Base-by-base conservation (phyloP, 2,888 invertebrate species). In the Trichogramma dendrolimi region DNA sequence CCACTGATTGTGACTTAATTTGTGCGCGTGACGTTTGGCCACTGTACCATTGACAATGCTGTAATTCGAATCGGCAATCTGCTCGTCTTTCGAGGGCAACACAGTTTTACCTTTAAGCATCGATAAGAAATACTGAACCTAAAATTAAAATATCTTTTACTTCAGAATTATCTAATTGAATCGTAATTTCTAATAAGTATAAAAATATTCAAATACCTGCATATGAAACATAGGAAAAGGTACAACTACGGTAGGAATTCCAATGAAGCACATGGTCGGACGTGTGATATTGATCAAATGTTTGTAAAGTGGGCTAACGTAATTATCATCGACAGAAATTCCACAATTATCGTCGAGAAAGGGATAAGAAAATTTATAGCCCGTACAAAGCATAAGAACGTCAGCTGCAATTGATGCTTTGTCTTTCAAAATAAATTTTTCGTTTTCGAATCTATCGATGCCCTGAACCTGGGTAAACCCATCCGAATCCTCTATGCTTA, bases 191-290 rank as follows among this genome's bases (percentile, higher is more conserved):
- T 10, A 40, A 42, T 5, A 46, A 4, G 4, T 38, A 8, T 38
- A 38, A 44, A 46, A 42, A 46, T 5, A 7, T 43, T 43, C 8
- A 27, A 6, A 72, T 73, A 90, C 89, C 84, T 92, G 92, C 62
- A 85, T 82, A 71, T 91, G 87, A 72, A 90, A 86, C 71, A 88
- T 82, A 58, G 89, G 83, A 80, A 89, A 84, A 0, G 86, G 87
- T 68, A 88, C 84, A 0, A 89, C 86, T 6, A 82, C 80, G 67
- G 84, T 86, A 0, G 89, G 86, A 10, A 92, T 80, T 0, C 92
- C 93, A 49, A 93, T 81, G 67, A 93, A 86, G 55, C 85, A 83
- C 85, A 93, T 86, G n/a, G 85, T 85, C 0, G 91, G 91, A 68
- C 85, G 85, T 59, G 86, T 82, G 10, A 89, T 86, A 77, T 92